Evolutionary conservation across 2,888 invertebrate species (phyloP).

Genomic region (Steinernema carpocapsae): DNA sequence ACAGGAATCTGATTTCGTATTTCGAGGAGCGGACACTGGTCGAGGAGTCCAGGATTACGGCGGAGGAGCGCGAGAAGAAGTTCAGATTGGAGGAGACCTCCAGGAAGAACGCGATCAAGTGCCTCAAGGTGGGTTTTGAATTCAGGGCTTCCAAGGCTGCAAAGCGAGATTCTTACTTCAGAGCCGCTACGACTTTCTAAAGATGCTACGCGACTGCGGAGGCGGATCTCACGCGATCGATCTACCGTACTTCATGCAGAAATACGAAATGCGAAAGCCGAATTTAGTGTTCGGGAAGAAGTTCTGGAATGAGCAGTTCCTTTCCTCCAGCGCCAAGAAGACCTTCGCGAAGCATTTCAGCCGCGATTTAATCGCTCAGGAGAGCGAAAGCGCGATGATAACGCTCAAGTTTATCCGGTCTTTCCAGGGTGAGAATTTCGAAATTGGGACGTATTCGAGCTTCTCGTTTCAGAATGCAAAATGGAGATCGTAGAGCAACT

Average conservation of each 20-base stretch:
- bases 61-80: background rate
- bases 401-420: background rate
- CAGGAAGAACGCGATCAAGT: background rate
- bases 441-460: background rate
- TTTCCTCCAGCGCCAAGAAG: background rate
- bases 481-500: slow-evolving; percentile 1
- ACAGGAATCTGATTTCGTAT: background rate
- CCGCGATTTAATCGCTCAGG: background rate
- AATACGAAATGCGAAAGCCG: background rate
- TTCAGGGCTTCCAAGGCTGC: background rate
- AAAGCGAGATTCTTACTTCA: too few relatives aligned
- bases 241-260: background rate
- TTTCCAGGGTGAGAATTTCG: background rate
- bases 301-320: slow-evolving; percentile 12
- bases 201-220: slow-evolving; percentile 11
- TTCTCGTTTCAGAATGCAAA: slow-evolving; percentile 8
- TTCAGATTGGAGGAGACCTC: background rate
- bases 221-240: background rate
- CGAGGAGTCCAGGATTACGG: background rate
- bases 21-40: background rate
- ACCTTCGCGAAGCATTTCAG: background rate
- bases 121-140: too few relatives aligned
- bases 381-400: background rate
- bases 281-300: background rate
- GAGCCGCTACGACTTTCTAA: slow-evolving; percentile 13